Evolutionary conservation across 2,113 vertebrate genomes (phyloP).

Genomic region (Barnardius zonarius): DNA sequence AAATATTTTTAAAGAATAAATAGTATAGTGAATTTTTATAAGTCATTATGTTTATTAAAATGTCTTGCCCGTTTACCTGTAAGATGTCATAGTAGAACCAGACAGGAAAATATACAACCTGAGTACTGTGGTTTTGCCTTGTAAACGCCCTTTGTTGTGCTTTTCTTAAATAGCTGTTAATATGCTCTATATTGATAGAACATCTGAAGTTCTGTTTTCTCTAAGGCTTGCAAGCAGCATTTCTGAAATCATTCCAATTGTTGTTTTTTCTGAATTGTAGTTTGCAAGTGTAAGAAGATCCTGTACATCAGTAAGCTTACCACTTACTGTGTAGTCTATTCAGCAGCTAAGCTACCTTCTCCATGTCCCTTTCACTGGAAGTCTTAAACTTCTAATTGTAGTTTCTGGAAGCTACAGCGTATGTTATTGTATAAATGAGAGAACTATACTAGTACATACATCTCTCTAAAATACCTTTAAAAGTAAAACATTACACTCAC

Average conservation of each 20-base stretch:
- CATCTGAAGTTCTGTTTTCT: background rate
- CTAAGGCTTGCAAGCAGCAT: background rate
- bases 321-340: background rate
- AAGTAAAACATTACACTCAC: background rate
- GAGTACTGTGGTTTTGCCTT: background rate
- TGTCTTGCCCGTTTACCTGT: background rate
- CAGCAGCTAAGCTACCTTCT: background rate
- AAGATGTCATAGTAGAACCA: background rate
- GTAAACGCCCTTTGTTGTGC: background rate
- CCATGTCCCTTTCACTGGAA: background rate
- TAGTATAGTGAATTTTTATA: background rate
- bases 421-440: background rate
- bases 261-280: background rate
- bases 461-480: background rate
- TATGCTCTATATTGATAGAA: background rate
- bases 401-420: background rate
- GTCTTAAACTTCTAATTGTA: background rate
- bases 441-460: background rate
- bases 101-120: background rate
- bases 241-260: background rate
- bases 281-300: background rate
- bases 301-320: background rate
- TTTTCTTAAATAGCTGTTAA: background rate
- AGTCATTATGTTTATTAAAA: background rate
- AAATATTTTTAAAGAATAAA: background rate